These are phyloP conservation scores for Amphiprion percula DNA, from an alignment of 2,113 vertebrate species.

Conservation along the genomic window DNA sequence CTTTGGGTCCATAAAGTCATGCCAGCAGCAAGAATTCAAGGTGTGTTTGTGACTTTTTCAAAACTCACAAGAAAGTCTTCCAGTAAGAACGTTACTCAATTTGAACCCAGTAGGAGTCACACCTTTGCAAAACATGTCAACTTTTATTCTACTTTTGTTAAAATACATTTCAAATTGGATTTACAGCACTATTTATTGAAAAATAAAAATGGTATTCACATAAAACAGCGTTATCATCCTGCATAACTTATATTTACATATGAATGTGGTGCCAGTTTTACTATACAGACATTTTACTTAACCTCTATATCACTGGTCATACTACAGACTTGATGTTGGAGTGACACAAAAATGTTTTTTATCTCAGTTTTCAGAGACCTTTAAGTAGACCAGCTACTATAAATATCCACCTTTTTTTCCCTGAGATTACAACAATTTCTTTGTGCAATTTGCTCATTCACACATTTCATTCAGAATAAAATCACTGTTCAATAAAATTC, in stretches of 20 bases:
- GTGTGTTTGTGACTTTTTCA: no score
- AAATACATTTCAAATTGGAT: neutral
- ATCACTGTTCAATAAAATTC: no score
- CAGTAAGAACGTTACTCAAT: no score
- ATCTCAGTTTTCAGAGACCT: neutral
- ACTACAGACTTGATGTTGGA: slow-evolving; percentile 2
- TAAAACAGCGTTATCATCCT: neutral
- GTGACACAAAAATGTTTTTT: slow-evolving; percentile 12
- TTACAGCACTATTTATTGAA: slow-evolving; percentile 1
- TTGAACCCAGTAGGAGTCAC: neutral
- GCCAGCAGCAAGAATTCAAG: no score
- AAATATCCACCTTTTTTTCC: neutral
- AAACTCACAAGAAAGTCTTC: no score
- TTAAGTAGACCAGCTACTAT: slow-evolving; percentile 54
- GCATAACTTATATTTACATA: neutral
- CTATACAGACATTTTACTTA: neutral
- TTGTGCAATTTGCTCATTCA: neutral
- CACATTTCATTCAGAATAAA: neutral
- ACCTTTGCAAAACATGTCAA: neutral
- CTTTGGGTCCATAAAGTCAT: no score
- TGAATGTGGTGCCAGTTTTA: neutral
- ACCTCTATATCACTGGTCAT: neutral
- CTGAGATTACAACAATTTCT: neutral
- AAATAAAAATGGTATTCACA: neutral
- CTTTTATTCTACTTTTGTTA: neutral